A percentile compares a stretch with the other conserved stretches of the same genome.
phyloP scores from a whole-genome alignment of 2,888 invertebrate genomes.

The Diarsia rubi region DNA sequence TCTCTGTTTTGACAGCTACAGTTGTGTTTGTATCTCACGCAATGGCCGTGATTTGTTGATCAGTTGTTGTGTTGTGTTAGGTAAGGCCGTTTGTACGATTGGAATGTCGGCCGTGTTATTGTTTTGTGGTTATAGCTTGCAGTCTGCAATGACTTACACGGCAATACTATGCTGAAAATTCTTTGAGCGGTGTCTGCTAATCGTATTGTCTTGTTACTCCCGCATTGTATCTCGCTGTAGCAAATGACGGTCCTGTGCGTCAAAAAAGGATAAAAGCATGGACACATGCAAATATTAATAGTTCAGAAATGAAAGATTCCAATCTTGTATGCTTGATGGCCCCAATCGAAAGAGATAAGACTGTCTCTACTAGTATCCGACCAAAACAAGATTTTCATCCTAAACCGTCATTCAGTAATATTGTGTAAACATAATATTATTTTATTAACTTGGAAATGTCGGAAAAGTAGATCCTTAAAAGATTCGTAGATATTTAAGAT shows the following conservation, averaged over 20 bases:
- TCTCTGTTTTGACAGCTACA: slow-evolving; percentile 45
- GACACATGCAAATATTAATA: too few relatives aligned
- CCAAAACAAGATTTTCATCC: neutral
- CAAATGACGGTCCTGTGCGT: neutral
- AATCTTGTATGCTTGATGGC: neutral
- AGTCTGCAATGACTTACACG: neutral
- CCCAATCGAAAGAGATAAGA: neutral
- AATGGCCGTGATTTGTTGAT: slow-evolving; percentile 27
- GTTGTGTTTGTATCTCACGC: slow-evolving; percentile 32
- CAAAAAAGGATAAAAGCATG: neutral
- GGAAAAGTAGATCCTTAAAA: neutral
- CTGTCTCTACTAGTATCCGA: neutral
- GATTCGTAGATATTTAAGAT: neutral
- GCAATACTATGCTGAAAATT: neutral
- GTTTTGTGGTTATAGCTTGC: neutral
- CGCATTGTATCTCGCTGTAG: neutral
- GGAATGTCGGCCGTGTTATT: slow-evolving; percentile 13
- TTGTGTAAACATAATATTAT: neutral
- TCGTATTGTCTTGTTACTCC: neutral
- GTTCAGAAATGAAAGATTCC: neutral
- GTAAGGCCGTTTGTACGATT: slow-evolving; percentile 26
- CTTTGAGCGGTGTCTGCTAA: neutral
- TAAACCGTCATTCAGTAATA: neutral
- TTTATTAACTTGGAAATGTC: neutral
- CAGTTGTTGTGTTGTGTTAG: slow-evolving; percentile 6